phyloP scores from a whole-genome alignment of 1,140 invertebrate genomes.

The Drosophila lini region DNA sequence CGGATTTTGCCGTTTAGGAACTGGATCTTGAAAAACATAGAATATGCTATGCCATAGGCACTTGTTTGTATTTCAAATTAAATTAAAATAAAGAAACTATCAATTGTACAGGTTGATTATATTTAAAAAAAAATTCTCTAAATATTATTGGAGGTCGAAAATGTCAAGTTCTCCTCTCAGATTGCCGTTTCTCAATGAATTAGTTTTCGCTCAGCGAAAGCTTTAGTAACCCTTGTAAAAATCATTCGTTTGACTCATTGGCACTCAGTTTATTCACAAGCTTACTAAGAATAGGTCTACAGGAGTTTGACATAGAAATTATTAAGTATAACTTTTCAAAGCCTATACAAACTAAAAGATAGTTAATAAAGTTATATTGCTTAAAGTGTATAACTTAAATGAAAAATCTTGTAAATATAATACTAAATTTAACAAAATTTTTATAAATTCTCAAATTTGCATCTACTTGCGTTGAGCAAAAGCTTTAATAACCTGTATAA shows the following conservation, averaged over 20 bases:
- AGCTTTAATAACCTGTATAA: not conserved
- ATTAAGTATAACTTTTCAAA: not conserved
- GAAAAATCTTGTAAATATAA: not conserved
- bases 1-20: constrained; percentile 23
- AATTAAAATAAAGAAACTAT: not conserved
- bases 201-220: not conserved
- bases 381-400: not conserved
- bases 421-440: not conserved
- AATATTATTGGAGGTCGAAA: not conserved
- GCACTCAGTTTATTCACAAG: not conserved
- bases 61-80: not conserved
- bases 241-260: not conserved
- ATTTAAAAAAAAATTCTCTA: not conserved
- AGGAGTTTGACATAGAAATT: not conserved
- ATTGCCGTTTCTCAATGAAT: not conserved
- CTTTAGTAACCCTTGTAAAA: not conserved
- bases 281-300: not conserved
- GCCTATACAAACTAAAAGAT: not conserved
- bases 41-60: not conserved
- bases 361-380: not conserved
- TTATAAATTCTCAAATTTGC: not conserved
- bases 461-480: not conserved
- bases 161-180: not conserved
- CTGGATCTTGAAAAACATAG: constrained; percentile 23
- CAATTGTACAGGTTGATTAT: not conserved